Evolutionary conservation across 2,113 vertebrate genomes (phyloP), one percentile per base, ranked within the genome.

Genomic region (Columba janthina): DNA sequence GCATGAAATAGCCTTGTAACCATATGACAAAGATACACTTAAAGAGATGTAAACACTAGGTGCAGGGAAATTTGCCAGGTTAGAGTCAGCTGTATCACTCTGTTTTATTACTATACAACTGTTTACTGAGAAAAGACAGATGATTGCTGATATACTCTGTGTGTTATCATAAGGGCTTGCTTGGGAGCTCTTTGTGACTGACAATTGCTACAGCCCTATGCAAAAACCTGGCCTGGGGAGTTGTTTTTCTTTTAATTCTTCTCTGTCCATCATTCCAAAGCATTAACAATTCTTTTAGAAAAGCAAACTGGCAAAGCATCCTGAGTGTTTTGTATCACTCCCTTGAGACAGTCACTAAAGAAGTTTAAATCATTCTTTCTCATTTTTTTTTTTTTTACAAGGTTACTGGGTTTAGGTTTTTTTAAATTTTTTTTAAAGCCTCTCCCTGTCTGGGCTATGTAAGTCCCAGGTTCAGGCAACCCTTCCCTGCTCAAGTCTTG

Each of bases 1-100:
- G 96, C 92, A 96, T 93, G 95, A 95, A 97, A 96, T 96, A 96
- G 97, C 93, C 94, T 94, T 91, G 88, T 83, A 96, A 87, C 89
- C 81, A 85, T 61, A 42, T 89, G 94, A 94, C 83, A 96, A 94
- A 95, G 87, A 93, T 85, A 91, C 85, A 94, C 93, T 97, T 96
- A 79, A 91, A 96, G 90, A 96, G 88, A 95, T 65, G 85, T 93
- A 94, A 96, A 96, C 90, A 91, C 67, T 88, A 88, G 95, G 75
- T 94, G 72, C 62, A 77, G 85, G 93, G 82, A 93, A 95, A 88
- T 83, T 56, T 90, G 94, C 94, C 94, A 94, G 88, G 84, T 90
- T 88, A 90, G 94, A 95, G 82, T 91, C 85, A 60, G 85, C 61
- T 85, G 74, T 51, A 78, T 72, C 61, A 65, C 42, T 95, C 69